Conservation (phyloP, 2,797 vertebrate species). For the Setipinna tenuifilis region DNA sequence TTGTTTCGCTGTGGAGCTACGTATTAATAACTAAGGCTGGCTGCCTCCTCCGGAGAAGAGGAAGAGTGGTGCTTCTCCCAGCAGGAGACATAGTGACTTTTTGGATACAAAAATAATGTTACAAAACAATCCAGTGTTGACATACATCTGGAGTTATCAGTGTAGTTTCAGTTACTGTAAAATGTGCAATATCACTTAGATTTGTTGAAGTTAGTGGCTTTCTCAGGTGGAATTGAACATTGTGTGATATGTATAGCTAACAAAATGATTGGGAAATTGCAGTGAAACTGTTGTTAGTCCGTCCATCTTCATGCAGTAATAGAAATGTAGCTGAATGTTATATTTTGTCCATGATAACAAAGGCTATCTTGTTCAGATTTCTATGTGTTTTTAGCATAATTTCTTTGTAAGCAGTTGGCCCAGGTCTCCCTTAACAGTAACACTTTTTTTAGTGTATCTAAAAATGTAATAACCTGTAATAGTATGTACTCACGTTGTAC, state of each 20-base stretch:
- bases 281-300: background rate
- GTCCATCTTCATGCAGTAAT: background rate
- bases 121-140: background rate
- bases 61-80: background rate
- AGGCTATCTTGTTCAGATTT: too few species aligned
- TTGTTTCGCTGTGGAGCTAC: background rate
- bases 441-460: too few species aligned
- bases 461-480: too few species aligned
- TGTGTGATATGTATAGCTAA: background rate
- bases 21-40: slow-evolving; percentile 28
- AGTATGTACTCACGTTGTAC: too few species aligned
- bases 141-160: too few species aligned
- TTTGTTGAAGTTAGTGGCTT: too few species aligned
- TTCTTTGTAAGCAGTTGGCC: too few species aligned
- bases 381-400: too few species aligned
- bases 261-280: background rate
- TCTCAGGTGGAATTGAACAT: background rate
- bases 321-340: background rate
- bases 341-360: background rate
- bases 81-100: background rate
- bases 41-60: background rate
- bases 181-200: too few species aligned
- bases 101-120: background rate
- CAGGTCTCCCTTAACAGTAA: too few species aligned
- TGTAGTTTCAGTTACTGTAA: too few species aligned